phyloP scores from a whole-genome alignment of 2,888 invertebrate species.

The Punctoribates punctum region DNA sequence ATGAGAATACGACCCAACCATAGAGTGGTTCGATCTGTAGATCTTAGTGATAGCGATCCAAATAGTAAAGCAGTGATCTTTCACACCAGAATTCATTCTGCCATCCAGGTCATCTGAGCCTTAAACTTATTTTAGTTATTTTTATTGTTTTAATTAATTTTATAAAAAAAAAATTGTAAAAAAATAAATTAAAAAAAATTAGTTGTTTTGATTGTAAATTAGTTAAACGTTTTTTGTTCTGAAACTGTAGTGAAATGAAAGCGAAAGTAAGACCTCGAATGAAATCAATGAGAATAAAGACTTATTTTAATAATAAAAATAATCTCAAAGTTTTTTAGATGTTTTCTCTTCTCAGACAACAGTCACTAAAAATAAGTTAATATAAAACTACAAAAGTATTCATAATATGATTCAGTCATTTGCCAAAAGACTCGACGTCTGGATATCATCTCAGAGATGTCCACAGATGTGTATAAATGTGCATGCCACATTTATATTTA shows the following conservation, averaged over 20 bases:
- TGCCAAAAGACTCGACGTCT: background rate
- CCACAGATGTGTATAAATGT: no score
- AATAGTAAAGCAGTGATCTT: constrained; percentile 4
- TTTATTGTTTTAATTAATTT: constrained; percentile 4
- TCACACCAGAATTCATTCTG: constrained; percentile 19
- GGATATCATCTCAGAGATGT: no score
- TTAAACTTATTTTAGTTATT: constrained; percentile 15
- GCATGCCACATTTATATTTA: no score
- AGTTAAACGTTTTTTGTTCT: background rate
- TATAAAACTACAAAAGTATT: background rate
- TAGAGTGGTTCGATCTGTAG: constrained; percentile 27
- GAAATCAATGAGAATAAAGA: constrained; percentile 10
- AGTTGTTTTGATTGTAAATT: background rate
- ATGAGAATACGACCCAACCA: constrained; percentile 8
- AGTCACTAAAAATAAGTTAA: background rate
- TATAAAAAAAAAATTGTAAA: constrained; percentile 3
- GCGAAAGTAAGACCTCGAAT: background rate
- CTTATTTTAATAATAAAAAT: background rate
- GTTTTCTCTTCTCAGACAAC: background rate
- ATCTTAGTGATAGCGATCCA: background rate
- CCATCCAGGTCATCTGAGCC: constrained; percentile 2
- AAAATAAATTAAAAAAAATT: background rate
- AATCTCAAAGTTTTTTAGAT: background rate
- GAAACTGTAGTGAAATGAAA: background rate
- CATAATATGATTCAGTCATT: background rate